Conservation (phyloP, 2,888 invertebrate genomes). For the Odontothrips loti region DNA sequence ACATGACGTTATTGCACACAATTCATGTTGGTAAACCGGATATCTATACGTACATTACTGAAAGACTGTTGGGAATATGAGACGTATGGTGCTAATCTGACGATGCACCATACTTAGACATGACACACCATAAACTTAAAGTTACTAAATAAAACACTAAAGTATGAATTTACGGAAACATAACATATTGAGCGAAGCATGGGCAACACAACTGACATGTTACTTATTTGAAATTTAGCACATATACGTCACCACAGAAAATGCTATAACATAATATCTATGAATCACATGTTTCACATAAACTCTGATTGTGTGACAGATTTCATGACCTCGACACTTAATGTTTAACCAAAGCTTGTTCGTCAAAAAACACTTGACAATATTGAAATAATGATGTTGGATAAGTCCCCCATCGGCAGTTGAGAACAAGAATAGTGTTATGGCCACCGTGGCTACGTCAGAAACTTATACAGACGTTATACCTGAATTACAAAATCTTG, state of each 20-base stretch:
- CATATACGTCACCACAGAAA: background rate
- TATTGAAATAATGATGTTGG: background rate
- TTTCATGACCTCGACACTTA: background rate
- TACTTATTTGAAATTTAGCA: background rate
- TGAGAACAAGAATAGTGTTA: too few species aligned
- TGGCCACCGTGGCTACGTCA: background rate
- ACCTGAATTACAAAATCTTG: background rate
- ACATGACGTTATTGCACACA: background rate
- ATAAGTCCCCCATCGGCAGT: too few species aligned
- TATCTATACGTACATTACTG: constrained; percentile 8
- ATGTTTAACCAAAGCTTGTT: background rate
- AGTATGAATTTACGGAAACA: background rate
- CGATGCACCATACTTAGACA: background rate
- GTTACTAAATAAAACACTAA: background rate
- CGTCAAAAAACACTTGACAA: background rate
- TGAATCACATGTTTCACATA: background rate
- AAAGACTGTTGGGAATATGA: constrained; percentile 16
- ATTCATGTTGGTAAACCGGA: background rate
- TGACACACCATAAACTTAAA: background rate
- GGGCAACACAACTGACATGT: background rate
- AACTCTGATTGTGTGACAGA: constrained; percentile 3
- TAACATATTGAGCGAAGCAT: constrained; percentile 9
- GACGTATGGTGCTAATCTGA: background rate
- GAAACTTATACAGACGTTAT: background rate
- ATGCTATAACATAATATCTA: background rate